These are phyloP conservation scores for Struthidea cinerea DNA, from an alignment of 2,113 vertebrate species.

Conservation along the genomic window DNA sequence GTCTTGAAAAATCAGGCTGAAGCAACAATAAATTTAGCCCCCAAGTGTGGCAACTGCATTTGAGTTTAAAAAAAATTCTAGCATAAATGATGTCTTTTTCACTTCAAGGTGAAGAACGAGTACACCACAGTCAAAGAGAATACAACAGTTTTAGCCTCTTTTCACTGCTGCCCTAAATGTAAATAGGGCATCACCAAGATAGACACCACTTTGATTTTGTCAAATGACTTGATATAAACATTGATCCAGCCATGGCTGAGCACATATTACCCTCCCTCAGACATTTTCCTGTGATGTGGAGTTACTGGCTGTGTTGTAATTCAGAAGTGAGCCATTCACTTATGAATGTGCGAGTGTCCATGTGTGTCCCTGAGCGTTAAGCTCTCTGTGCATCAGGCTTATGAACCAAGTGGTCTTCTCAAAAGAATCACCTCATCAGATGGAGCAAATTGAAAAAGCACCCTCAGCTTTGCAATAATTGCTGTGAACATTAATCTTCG, in stretches of 20 bases:
- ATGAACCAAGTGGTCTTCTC: conserved; percentile 59
- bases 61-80: neutral
- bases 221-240: conserved; percentile 58
- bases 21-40: neutral
- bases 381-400: conserved; percentile 42
- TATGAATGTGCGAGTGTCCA: conserved; percentile 1
- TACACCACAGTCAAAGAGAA: neutral
- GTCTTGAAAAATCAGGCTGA: neutral
- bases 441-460: conserved; percentile 62
- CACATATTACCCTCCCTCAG: neutral
- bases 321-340: conserved; percentile 44
- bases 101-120: neutral
- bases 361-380: conserved; percentile 53
- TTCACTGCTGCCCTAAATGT: neutral
- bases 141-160: neutral
- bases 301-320: conserved; percentile 55
- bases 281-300: conserved; percentile 41
- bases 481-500: conserved; percentile 34
- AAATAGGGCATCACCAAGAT: neutral
- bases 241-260: conserved; percentile 33
- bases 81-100: neutral
- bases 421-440: conserved; percentile 62
- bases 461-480: conserved; percentile 51
- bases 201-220: neutral
- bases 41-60: neutral